Conservation (phyloP, 2,888 invertebrate genomes). For the Diplazon laetatorius region DNA sequence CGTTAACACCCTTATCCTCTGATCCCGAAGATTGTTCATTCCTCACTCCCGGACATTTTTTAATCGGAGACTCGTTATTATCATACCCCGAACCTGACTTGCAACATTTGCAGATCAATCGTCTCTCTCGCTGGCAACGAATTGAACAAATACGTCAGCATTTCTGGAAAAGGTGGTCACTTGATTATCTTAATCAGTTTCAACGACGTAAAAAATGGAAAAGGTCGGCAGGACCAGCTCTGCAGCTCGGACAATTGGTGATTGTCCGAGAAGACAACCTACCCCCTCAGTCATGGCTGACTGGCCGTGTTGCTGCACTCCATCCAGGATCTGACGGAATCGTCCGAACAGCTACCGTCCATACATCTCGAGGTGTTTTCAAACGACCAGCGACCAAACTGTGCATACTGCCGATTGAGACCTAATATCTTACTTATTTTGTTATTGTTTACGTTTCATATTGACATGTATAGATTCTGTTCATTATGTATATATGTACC, state of each 20-base stretch:
- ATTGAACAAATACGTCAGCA: slow-evolving; percentile 30
- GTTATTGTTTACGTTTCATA: no score
- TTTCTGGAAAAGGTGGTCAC: slow-evolving; percentile 35
- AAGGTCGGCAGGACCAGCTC: neutral
- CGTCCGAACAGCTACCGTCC: slow-evolving; percentile 14
- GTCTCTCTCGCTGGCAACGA: slow-evolving; percentile 12
- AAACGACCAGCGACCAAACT: slow-evolving; percentile 21
- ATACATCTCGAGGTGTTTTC: slow-evolving; percentile 5
- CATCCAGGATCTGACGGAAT: slow-evolving; percentile 18
- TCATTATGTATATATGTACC: no score
- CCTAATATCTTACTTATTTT: slow-evolving; percentile 6
- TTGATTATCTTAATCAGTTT: slow-evolving; percentile 15
- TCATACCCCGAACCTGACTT: slow-evolving; percentile 21
- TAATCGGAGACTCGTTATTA: slow-evolving; percentile 33
- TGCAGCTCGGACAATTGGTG: slow-evolving; percentile 9
- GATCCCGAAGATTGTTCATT: slow-evolving; percentile 32
- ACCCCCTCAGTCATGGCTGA: no score
- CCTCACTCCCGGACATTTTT: slow-evolving; percentile 39
- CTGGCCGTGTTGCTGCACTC: neutral
- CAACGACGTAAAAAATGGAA: slow-evolving; percentile 7
- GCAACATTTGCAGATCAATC: slow-evolving; percentile 3
- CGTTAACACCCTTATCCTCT: slow-evolving; percentile 24
- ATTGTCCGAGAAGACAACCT: no score
- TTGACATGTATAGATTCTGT: no score
- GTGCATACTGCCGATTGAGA: slow-evolving; percentile 21